phyloP scores from a whole-genome alignment of 2,888 invertebrate species.

The Cryptophagus acutangulus region DNA sequence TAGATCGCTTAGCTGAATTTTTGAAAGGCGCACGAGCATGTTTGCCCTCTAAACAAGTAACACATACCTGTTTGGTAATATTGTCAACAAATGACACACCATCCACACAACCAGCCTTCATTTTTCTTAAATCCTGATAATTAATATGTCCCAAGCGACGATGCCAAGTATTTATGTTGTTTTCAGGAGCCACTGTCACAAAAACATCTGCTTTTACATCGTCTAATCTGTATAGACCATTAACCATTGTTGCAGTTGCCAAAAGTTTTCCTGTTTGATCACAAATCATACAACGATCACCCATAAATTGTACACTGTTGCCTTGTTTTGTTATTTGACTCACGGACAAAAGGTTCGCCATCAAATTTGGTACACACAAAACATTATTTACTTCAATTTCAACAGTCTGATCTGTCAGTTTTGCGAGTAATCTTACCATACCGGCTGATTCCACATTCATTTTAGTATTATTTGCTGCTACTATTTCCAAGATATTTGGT shows the following conservation, averaged over 20 bases:
- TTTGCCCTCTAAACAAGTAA: constrained; percentile 3
- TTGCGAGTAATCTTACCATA: too few relatives aligned
- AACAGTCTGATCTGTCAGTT: too few relatives aligned
- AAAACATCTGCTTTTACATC: not conserved
- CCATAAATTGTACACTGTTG: constrained; percentile 23
- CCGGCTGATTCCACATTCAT: constrained; percentile 23
- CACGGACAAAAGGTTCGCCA: constrained; percentile 1
- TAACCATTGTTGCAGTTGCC: constrained; percentile 19
- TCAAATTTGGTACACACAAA: constrained; percentile 1
- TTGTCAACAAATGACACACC: not conserved
- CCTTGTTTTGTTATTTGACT: constrained; percentile 27
- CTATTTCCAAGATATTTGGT: constrained; percentile 19
- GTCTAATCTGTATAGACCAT: constrained; percentile 26
- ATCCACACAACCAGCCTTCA: constrained; percentile 10
- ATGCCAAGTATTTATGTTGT: constrained; percentile 22
- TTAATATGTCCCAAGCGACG: constrained; percentile 23
- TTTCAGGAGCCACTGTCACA: not conserved
- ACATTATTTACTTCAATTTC: not conserved
- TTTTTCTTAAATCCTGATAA: constrained; percentile 11
- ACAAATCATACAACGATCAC: constrained; percentile 23
- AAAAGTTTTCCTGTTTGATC: constrained; percentile 18
- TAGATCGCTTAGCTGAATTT: constrained; percentile 10
- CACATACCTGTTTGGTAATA: not conserved
- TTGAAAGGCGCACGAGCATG: not conserved
- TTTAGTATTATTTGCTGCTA: constrained; percentile 21